A percentile compares a stretch with the other conserved stretches of the same genome.
These are phyloP conservation scores for Spisula solida DNA, from an alignment of 2,888 invertebrate genomes.

Conservation along the genomic window DNA sequence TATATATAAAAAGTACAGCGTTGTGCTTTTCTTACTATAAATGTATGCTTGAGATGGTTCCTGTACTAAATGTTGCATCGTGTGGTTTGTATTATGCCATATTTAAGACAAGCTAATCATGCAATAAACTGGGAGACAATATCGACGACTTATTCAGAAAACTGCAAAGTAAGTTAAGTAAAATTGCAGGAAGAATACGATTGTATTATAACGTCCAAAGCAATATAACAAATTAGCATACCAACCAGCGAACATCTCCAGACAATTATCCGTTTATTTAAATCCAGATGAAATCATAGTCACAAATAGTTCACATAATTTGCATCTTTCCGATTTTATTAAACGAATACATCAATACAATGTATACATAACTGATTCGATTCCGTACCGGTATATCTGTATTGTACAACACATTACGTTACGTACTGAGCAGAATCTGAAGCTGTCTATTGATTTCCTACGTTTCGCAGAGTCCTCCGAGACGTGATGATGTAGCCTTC, in stretches of 20 bases:
- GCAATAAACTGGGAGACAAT: no score
- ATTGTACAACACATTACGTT: not conserved
- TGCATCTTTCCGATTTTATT: not conserved
- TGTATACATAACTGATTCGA: not conserved
- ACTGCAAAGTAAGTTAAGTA: no score
- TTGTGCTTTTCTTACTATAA: no score
- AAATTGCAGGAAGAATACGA: no score
- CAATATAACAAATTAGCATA: not conserved
- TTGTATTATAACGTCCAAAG: no score
- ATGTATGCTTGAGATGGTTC: no score
- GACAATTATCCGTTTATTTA: not conserved
- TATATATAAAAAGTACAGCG: no score
- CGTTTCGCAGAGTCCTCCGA: conserved; percentile 14
- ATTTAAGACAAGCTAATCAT: no score
- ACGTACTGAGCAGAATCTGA: not conserved
- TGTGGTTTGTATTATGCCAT: no score
- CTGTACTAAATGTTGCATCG: no score
- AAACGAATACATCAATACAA: not conserved
- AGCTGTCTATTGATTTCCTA: conserved; percentile 31
- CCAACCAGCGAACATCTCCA: no score
- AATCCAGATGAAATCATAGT: not conserved
- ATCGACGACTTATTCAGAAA: no score
- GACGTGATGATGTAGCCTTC: conserved; percentile 35
- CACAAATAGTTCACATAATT: not conserved
- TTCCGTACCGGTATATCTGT: not conserved